Evolutionary conservation across 1,140 invertebrate genomes (phyloP).

Genomic region (Drosophila malerkotliana): DNA sequence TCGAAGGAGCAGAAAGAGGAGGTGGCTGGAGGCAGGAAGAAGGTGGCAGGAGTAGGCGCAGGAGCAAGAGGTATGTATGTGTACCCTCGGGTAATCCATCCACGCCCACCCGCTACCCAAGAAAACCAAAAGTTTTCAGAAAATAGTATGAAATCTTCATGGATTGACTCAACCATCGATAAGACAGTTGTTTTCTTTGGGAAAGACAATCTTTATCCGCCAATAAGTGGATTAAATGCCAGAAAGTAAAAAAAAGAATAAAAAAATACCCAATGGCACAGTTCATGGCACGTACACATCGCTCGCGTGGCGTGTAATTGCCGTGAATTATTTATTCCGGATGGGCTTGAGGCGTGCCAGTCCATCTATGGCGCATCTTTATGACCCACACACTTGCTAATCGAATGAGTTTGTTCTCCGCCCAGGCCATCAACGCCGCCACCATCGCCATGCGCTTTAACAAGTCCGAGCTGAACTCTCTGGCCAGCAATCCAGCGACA

Average conservation of each 20-base stretch:
- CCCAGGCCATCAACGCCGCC: conserved; percentile 12
- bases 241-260: no score
- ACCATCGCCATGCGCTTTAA: conserved; percentile 96
- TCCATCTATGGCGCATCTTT: conserved; percentile 28
- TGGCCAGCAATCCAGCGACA: conserved; percentile 93
- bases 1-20: background rate
- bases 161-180: no score
- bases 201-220: background rate
- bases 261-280: background rate
- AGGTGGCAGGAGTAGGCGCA: background rate
- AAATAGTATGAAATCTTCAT: background rate
- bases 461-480: conserved; percentile 92
- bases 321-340: conserved; percentile 34
- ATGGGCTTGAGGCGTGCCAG: conserved; percentile 6
- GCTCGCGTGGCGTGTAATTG: conserved; percentile 26
- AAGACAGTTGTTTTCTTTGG: background rate
- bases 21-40: background rate
- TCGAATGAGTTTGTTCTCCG: conserved; percentile 3
- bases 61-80: conserved; percentile 5
- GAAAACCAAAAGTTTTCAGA: background rate
- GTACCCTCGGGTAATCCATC: conserved; percentile 2
- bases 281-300: conserved; percentile 24
- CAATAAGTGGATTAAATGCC: background rate
- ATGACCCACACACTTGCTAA: conserved; percentile 12
- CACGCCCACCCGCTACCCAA: background rate